Conservation (phyloP, 2,888 invertebrate species). For the Aspidiotus destructor region DNA sequence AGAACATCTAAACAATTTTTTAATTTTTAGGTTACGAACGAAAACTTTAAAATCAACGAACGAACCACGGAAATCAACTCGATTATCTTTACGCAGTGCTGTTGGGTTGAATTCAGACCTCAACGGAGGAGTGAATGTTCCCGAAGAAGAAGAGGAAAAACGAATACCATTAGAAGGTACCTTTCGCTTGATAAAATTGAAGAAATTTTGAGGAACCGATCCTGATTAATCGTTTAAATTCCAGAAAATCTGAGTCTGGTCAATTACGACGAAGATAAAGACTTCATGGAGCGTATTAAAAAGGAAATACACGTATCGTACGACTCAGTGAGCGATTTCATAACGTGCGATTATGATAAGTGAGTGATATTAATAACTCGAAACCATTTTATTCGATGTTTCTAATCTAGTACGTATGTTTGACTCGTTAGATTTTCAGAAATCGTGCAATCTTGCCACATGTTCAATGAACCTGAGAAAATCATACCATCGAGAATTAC, state of each 20-base stretch:
- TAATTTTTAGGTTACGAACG: too few relatives aligned
- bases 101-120: too few relatives aligned
- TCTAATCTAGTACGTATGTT: background rate
- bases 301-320: slow-evolving; percentile 6
- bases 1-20: too few relatives aligned
- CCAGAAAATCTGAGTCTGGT: slow-evolving; percentile 8
- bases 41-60: too few relatives aligned
- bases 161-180: background rate
- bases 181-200: background rate
- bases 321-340: background rate
- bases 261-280: slow-evolving; percentile 5
- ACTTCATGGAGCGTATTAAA: slow-evolving; percentile 9
- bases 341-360: slow-evolving; percentile 13
- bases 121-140: too few relatives aligned
- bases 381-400: background rate
- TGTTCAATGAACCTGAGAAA: slow-evolving; percentile 38
- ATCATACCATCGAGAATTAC: slow-evolving; percentile 41
- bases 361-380: background rate
- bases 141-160: background rate
- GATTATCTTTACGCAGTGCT: too few relatives aligned
- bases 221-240: background rate
- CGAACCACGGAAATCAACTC: too few relatives aligned
- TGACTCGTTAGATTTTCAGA: slow-evolving; percentile 4
- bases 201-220: background rate
- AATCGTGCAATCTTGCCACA: slow-evolving; percentile 9